A percentile compares a stretch with the other conserved stretches of the same genome.
Evolutionary conservation across 2,888 invertebrate genomes (phyloP).

Genomic region (Koerneria pararmatus): DNA sequence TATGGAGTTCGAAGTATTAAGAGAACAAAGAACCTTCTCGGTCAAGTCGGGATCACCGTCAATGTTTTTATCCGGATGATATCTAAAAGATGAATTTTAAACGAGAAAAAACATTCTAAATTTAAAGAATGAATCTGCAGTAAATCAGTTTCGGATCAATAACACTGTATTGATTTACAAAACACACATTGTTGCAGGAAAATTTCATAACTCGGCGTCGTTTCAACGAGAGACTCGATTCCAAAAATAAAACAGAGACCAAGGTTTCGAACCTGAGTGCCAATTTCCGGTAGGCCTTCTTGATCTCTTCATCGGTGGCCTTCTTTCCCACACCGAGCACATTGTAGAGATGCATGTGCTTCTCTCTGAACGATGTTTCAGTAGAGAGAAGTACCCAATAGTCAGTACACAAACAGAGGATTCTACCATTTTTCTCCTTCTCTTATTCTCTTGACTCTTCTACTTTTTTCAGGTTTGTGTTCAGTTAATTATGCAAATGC

Average conservation of each 20-base stretch:
- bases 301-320: conserved; percentile 57
- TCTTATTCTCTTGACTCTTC: too few relatives aligned
- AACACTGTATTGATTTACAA: too few relatives aligned
- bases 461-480: too few relatives aligned
- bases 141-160: too few relatives aligned
- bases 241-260: not conserved
- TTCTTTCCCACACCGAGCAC: conserved; percentile 50
- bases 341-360: conserved; percentile 46
- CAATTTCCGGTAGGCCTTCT: conserved; percentile 53
- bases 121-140: not conserved
- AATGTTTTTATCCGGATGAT: conserved; percentile 58
- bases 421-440: too few relatives aligned
- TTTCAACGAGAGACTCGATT: too few relatives aligned
- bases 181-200: too few relatives aligned
- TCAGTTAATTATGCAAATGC: too few relatives aligned
- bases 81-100: conserved; percentile 26
- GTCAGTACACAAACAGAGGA: too few relatives aligned
- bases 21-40: conserved; percentile 40
- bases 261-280: conserved; percentile 32
- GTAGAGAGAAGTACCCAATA: too few relatives aligned
- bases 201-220: too few relatives aligned
- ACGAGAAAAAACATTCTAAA: not conserved
- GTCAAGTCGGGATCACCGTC: conserved; percentile 55
- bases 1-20: not conserved
- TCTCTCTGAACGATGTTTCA: too few relatives aligned